Percentiles rank a stretch among this genome's conserved stretches.
Evolutionary conservation across 2,113 vertebrate genomes (phyloP).

Genomic region (Dolichallabes microphthalmus): DNA sequence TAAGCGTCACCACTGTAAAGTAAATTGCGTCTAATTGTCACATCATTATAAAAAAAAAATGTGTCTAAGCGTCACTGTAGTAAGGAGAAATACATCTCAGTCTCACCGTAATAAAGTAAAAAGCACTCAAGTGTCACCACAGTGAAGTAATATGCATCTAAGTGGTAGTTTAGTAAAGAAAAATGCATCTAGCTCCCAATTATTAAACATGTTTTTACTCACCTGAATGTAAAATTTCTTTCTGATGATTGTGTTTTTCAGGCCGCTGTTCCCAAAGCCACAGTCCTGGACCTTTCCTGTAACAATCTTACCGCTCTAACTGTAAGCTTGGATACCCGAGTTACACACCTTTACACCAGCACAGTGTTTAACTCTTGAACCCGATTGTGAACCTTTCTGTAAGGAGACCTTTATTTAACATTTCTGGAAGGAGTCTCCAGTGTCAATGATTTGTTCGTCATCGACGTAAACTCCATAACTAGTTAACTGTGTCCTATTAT

Average conservation of each 20-base stretch:
- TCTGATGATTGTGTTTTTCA: slow-evolving; percentile 57
- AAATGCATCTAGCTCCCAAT: no score
- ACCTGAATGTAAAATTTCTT: neutral
- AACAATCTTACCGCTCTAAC: slow-evolving; percentile 87
- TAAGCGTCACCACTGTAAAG: neutral
- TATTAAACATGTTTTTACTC: neutral
- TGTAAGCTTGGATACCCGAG: slow-evolving; percentile 71
- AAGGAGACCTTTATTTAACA: no score
- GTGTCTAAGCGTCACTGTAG: neutral
- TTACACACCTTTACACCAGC: neutral
- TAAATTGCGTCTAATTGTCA: neutral
- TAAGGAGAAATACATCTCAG: neutral
- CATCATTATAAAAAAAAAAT: neutral
- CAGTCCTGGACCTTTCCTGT: slow-evolving; percentile 89
- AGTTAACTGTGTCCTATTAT: neutral
- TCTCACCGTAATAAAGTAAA: neutral
- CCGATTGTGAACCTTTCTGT: no score
- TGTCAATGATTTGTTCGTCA: neutral
- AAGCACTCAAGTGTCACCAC: neutral
- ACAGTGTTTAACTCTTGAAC: neutral
- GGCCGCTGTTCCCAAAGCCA: slow-evolving; percentile 88
- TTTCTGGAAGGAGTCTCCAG: no score
- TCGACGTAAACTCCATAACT: neutral
- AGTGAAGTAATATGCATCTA: neutral
- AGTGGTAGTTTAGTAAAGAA: no score